A percentile compares a stretch with the other conserved stretches of the same genome.
phyloP scores from a whole-genome alignment of 2,113 vertebrate genomes.

The Hippolais icterina region DNA sequence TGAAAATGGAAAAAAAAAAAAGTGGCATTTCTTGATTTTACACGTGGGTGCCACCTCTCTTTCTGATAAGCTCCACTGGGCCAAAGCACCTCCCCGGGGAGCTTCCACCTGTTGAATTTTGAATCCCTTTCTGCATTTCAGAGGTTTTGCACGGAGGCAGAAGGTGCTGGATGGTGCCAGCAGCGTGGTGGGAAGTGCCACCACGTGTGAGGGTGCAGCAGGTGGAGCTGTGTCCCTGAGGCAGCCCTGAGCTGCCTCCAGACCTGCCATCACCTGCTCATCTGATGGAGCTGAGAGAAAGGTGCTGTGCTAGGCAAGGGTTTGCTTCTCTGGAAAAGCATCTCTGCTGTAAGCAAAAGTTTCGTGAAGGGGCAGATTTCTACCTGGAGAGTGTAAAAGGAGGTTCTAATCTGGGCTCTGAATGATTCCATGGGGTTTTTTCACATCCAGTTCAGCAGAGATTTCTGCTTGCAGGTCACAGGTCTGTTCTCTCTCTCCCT shows the following conservation, averaged over 20 bases:
- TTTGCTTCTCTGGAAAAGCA: neutral
- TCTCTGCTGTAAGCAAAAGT: neutral
- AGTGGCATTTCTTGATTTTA: neutral
- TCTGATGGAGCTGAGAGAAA: too few relatives aligned
- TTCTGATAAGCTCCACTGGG: neutral
- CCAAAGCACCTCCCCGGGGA: neutral
- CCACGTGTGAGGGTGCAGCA: neutral
- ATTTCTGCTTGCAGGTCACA: neutral
- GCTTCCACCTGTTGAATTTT: neutral
- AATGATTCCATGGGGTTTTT: neutral
- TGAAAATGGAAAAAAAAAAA: neutral
- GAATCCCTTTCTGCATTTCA: neutral
- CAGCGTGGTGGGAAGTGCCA: neutral
- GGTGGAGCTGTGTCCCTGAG: neutral
- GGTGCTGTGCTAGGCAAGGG: neutral
- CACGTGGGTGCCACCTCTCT: accelerated
- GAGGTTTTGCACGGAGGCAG: neutral
- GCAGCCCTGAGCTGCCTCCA: accelerated
- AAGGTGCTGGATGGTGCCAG: neutral
- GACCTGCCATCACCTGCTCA: neutral
- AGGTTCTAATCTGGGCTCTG: neutral
- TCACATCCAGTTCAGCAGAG: neutral
- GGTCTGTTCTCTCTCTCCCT: neutral
- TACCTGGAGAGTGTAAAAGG: neutral
- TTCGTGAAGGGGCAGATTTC: neutral